These are phyloP conservation scores for Aptenodytes forsteri DNA, from an alignment of 2,113 vertebrate species.

Conservation along the genomic window DNA sequence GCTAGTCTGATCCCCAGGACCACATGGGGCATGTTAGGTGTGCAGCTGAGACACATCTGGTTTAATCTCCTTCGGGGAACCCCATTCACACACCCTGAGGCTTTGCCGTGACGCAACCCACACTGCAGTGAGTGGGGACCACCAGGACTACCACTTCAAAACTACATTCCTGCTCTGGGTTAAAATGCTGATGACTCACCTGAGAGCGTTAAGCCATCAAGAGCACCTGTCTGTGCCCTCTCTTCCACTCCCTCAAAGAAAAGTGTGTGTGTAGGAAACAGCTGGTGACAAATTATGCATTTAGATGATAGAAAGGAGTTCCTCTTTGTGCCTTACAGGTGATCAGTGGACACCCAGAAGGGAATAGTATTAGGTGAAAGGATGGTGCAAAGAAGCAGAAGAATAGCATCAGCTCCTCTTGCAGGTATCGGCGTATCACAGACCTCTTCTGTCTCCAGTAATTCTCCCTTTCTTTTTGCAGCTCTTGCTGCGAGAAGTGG, in stretches of 20 bases:
- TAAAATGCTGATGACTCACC: neutral
- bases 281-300: neutral
- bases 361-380: neutral
- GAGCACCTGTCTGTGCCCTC: neutral
- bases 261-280: neutral
- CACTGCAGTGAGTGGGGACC: neutral
- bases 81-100: neutral
- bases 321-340: neutral
- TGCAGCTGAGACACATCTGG: neutral
- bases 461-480: neutral
- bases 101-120: neutral
- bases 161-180: neutral
- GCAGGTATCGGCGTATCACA: neutral
- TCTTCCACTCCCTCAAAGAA: neutral
- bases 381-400: neutral
- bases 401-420: neutral
- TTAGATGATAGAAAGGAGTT: neutral
- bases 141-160: neutral
- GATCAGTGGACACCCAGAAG: neutral
- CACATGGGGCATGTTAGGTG: rapidly evolving
- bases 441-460: neutral
- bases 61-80: neutral
- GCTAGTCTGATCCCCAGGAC: neutral
- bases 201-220: neutral
- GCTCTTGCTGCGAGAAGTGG: neutral